phyloP scores from a whole-genome alignment of 2,888 invertebrate species.

The Plagiodera versicolora region DNA sequence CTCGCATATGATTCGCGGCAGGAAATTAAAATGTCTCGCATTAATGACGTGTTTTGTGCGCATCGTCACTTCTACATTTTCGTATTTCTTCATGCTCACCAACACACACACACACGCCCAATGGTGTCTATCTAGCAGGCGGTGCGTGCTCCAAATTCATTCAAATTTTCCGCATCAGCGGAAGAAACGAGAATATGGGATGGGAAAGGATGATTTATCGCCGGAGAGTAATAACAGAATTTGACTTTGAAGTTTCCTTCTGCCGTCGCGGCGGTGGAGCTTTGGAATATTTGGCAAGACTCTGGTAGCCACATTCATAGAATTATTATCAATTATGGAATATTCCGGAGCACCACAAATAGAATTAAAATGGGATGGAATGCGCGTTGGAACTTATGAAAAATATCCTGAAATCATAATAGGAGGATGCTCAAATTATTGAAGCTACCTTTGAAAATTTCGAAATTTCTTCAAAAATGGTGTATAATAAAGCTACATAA shows the following conservation, averaged over 20 bases:
- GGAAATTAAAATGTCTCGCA: not conserved
- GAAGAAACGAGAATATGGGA: not conserved
- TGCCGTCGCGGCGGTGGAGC: not conserved
- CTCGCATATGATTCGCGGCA: not conserved
- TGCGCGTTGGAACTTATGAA: too few relatives aligned
- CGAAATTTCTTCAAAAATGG: too few relatives aligned
- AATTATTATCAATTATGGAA: too few relatives aligned
- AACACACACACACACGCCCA: not conserved
- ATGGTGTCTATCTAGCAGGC: not conserved
- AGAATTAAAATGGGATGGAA: too few relatives aligned
- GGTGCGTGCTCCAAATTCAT: not conserved
- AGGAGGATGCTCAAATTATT: too few relatives aligned
- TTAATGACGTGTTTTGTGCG: not conserved
- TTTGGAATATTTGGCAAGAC: not conserved
- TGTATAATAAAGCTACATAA: too few relatives aligned
- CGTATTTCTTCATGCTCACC: not conserved
- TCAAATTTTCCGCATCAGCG: not conserved
- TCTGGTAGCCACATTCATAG: too few relatives aligned
- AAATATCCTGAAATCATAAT: too few relatives aligned
- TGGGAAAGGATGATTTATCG: not conserved
- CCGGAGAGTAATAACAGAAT: not conserved
- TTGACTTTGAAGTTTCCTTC: not conserved
- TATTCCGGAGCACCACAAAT: too few relatives aligned
- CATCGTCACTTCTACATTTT: not conserved
- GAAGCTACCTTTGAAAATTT: too few relatives aligned